Evolutionary conservation across 2,888 invertebrate species (phyloP).

Genomic region (Encarsia formosa): DNA sequence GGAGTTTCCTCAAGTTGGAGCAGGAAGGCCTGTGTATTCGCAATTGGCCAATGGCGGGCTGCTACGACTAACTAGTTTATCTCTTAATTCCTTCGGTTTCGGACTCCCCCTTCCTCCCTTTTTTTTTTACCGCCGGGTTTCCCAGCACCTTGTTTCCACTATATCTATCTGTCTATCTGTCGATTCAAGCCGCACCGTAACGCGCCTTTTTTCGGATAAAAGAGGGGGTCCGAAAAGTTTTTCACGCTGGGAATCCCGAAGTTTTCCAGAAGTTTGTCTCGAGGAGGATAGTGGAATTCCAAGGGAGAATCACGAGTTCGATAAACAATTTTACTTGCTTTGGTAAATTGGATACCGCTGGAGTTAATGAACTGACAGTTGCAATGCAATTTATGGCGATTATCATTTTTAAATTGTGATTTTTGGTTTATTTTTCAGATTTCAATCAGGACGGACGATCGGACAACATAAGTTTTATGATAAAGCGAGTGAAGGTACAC

Average conservation of each 20-base stretch:
- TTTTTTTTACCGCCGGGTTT: background rate
- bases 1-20: slow-evolving; percentile 17
- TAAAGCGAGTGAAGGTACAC: slow-evolving; percentile 92
- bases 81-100: slow-evolving; percentile 10
- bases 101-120: background rate
- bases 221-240: background rate
- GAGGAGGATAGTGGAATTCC: too few relatives aligned
- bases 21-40: slow-evolving; percentile 8
- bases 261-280: too few relatives aligned
- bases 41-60: slow-evolving; percentile 15
- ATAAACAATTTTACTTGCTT: too few relatives aligned
- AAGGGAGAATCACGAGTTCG: too few relatives aligned
- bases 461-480: slow-evolving; percentile 93
- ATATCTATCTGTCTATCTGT: slow-evolving; percentile 7
- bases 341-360: too few relatives aligned
- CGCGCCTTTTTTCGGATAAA: background rate
- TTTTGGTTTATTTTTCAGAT: slow-evolving; percentile 32
- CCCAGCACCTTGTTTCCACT: background rate
- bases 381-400: too few relatives aligned
- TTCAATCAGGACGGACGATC: slow-evolving; percentile 89
- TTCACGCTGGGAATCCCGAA: too few relatives aligned
- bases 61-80: slow-evolving; percentile 23
- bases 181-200: slow-evolving; percentile 4
- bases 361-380: too few relatives aligned
- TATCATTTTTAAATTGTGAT: too few relatives aligned